Base-by-base conservation (phyloP, 2,888 invertebrate species). In the Andrena praecox region DNA sequence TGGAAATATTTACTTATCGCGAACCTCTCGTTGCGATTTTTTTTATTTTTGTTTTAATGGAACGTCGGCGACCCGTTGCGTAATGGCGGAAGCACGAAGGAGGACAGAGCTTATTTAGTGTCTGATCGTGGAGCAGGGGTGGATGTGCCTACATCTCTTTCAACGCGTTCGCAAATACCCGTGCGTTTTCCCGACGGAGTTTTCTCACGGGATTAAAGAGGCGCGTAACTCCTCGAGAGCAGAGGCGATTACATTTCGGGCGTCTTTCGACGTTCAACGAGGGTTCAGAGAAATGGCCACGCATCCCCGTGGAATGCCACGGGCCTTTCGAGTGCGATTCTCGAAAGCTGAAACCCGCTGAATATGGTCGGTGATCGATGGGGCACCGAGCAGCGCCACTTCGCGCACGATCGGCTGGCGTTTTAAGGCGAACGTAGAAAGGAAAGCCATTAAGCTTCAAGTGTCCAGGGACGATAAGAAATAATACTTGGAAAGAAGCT, bases 311-410 rank as follows among this genome's bases (percentile, higher is more conserved):
- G 64, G 67, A 75, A 50, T 48, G 29, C 5, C 56, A 33, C 56
- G 27, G 24, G 20, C 31, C 31, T 54, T 48, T 70, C 60, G n/a
- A 66, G 50, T 52, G 66, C 64, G 33, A 75, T 63, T 54, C 63
- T 50, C 52, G 68, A 76, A 76, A 69, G 35, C 60, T 60, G 54
- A 54, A n/a, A 31, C 48, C 16, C 50, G 42, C n/a, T 50, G 59
- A 59, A 20, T 31, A 35, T 16, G 24, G 24, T 35, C 20, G 27
- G 16, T 62, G 67, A 72, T 73, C 59, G 56, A 70, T 70, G 64
- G 63, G 8, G 8, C 35, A 31, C 10, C 35, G 62, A 70, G 63
- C 54, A 42, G 75, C 63, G 56, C 31, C 42, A 35, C 59, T 76
- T 54, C 24, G n/a, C 48, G 50, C 16, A 2, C 42, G 56, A 72